These are phyloP conservation scores for Drosophila dunni DNA, from an alignment of 1,140 invertebrate genomes.

Conservation along the genomic window DNA sequence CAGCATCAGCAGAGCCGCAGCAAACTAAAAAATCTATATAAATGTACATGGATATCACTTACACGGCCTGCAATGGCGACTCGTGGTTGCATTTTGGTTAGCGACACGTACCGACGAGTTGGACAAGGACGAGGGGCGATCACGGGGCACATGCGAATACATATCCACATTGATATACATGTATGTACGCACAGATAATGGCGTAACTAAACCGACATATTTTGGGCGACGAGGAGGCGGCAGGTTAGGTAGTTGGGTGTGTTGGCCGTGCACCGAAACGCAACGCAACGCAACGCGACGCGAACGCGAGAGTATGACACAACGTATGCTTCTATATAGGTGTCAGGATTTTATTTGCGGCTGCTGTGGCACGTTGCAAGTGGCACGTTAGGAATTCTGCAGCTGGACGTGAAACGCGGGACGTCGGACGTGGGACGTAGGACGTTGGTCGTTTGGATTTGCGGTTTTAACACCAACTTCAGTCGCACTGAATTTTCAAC, in stretches of 20 bases:
- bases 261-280: no score
- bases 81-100: slow-evolving; percentile 37
- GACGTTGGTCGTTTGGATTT: slow-evolving; percentile 61
- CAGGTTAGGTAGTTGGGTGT: no score
- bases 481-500: slow-evolving; percentile 23
- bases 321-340: slow-evolving; percentile 39
- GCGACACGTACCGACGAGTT: slow-evolving; percentile 49
- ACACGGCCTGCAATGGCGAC: slow-evolving; percentile 55
- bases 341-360: slow-evolving; percentile 64
- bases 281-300: slow-evolving; percentile 50
- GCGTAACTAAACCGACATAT: slow-evolving; percentile 71
- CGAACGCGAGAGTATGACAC: slow-evolving; percentile 38
- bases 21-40: slow-evolving; percentile 54
- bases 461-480: slow-evolving; percentile 62
- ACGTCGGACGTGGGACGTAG: slow-evolving; percentile 32
- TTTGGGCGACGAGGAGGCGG: slow-evolving; percentile 29
- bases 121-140: slow-evolving; percentile 8
- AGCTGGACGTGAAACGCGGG: slow-evolving; percentile 53
- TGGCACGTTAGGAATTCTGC: slow-evolving; percentile 73
- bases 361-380: slow-evolving; percentile 55
- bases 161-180: slow-evolving; percentile 16
- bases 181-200: slow-evolving; percentile 54
- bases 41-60: slow-evolving; percentile 69
- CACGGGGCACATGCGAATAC: neutral
- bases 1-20: slow-evolving; percentile 16